Conservation (phyloP, 2,888 invertebrate genomes). For the Trichogramma dendrolimi region DNA sequence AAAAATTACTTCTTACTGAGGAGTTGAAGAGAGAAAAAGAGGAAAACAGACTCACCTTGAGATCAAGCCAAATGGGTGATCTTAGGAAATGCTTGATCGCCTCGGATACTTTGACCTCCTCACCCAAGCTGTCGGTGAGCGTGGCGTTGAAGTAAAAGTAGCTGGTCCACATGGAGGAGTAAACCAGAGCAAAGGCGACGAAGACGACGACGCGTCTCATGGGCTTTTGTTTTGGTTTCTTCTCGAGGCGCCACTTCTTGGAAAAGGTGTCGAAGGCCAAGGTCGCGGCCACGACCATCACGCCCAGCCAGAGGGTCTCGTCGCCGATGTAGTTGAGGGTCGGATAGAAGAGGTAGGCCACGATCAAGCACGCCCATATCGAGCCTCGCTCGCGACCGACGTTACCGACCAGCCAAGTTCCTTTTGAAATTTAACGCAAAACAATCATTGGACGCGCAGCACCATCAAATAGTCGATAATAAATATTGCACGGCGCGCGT, state of each 20-base stretch:
- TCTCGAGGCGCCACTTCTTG: constrained; percentile 73
- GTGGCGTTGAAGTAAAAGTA: constrained; percentile 85
- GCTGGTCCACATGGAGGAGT: constrained; percentile 70
- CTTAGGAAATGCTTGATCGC: constrained; percentile 86
- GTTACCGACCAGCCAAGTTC: constrained; percentile 87
- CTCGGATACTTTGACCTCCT: constrained; percentile 82
- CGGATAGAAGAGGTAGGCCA: constrained; percentile 66
- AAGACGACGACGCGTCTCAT: constrained; percentile 59
- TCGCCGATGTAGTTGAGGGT: constrained; percentile 71
- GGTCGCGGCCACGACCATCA: constrained; percentile 64
- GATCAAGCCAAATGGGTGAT: constrained; percentile 67
- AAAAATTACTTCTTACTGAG: background rate
- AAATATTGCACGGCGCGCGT: background rate
- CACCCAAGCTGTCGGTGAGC: constrained; percentile 78
- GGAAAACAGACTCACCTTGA: constrained; percentile 47
- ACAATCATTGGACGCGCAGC: too few species aligned
- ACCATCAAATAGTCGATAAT: background rate
- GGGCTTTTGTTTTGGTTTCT: constrained; percentile 52
- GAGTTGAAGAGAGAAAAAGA: background rate
- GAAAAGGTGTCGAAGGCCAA: constrained; percentile 71
- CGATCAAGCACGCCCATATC: constrained; percentile 66
- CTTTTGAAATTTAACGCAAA: constrained; percentile 52
- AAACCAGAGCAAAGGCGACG: constrained; percentile 61
- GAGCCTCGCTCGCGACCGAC: constrained; percentile 78
- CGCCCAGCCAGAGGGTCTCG: constrained; percentile 66